Evolutionary conservation across 2,888 invertebrate genomes (phyloP), one percentile per base, ranked within the genome.

Genomic region (Drosophila eohydei): DNA sequence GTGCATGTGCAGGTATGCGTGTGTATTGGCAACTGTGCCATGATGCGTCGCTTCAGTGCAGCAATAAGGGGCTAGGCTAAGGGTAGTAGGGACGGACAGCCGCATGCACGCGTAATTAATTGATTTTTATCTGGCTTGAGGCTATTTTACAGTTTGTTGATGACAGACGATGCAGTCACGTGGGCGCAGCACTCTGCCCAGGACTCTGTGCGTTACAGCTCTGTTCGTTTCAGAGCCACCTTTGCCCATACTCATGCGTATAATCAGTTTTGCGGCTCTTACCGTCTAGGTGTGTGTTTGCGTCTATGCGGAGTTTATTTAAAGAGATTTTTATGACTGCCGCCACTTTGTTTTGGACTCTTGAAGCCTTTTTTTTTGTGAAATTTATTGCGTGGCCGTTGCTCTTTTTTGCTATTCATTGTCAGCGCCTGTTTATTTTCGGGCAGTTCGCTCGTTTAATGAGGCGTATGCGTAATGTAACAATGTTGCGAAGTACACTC

Each of bases 51-150:
- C 76, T 72, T 74, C 67, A 74, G 71, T 82, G 76, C 82, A 71
- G 40, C 50, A 65, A 50, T 58, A 60, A 64, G 59, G 70, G 71
- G 72, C 50, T 41, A 16, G 50, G 40, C 50, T 32, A 59, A 32
- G 51, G 46, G 59, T 21, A 36, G 36, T 16, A 36, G 70, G 50
- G 71, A 66, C 71, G 50, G 71, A 66, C 71, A 66, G 88, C 72
- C 68, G 74, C 88, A 80, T 89, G 89, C 74, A 89, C 88, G 89
- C 81, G 88, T 89, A 91, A 91, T 91, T 91, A 91, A 91, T 91
- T 91, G 91, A 91, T 91, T 91, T 91, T 90, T 91, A 91, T 91
- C 90, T 90, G 91, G 90, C 91, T 89, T 90, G 81, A 86, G 91
- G 91, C 91, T 88, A 88, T 87, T 87, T 89, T 88, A 89, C 88